Conservation (phyloP, 1,140 invertebrate species). For the Augochlora pura region DNA sequence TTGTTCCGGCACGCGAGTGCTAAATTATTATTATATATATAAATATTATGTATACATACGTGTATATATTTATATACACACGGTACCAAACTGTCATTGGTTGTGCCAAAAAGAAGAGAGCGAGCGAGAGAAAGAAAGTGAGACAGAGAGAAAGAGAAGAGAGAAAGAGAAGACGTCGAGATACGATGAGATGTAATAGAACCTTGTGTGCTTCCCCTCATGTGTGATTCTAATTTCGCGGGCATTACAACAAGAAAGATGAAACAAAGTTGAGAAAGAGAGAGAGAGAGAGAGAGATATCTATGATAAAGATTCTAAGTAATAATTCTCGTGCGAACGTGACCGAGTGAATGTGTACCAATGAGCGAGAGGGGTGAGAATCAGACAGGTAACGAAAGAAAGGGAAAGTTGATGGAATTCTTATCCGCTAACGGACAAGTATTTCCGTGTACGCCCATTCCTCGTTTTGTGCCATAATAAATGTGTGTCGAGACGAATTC, state of each 20-base stretch:
- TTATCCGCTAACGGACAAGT: constrained; percentile 35
- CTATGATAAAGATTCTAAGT: constrained; percentile 19
- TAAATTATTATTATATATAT: constrained; percentile 45
- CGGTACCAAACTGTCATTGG: constrained; percentile 64
- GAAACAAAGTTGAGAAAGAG: constrained; percentile 4
- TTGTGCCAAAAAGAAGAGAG: constrained; percentile 59
- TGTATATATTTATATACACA: constrained; percentile 37
- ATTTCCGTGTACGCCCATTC: constrained; percentile 39
- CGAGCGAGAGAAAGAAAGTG: too few relatives aligned
- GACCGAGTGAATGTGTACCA: neutral
- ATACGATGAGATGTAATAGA: constrained; percentile 15
- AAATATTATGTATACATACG: constrained; percentile 29
- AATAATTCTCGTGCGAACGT: constrained; percentile 1
- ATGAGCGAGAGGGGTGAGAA: neutral
- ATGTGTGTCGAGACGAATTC: constrained; percentile 47
- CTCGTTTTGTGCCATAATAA: constrained; percentile 72
- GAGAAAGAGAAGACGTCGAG: neutral
- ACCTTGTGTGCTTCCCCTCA: constrained; percentile 41
- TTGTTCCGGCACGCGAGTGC: constrained; percentile 15
- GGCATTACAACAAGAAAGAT: constrained; percentile 47
- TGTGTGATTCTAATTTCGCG: constrained; percentile 55
- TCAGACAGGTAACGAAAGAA: constrained; percentile 17
- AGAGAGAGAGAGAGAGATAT: too few relatives aligned
- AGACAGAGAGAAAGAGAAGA: too few relatives aligned
- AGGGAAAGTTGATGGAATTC: constrained; percentile 32